Percentiles rank a stretch among this genome's conserved stretches.
Evolutionary conservation across 2,888 invertebrate species (phyloP).

Genomic region (Petrophora chlorosata): DNA sequence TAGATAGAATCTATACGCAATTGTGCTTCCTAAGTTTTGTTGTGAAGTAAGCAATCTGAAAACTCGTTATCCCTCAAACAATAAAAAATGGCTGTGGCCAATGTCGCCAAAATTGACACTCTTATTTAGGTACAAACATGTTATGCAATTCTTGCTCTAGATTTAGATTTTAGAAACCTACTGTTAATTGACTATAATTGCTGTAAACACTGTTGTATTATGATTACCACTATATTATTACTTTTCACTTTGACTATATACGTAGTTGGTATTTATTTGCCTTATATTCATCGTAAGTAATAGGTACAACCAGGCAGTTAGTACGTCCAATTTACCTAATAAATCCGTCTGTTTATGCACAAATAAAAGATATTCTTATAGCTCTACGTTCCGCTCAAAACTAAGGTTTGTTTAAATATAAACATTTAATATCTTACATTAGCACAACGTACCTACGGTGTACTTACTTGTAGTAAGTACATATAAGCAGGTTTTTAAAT

Average conservation of each 20-base stretch:
- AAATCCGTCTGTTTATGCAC: conserved; percentile 46
- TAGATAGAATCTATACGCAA: too few relatives aligned
- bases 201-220: too few relatives aligned
- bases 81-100: too few relatives aligned
- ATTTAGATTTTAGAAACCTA: not conserved
- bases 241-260: too few relatives aligned
- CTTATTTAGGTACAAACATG: too few relatives aligned
- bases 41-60: not conserved
- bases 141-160: not conserved
- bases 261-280: too few relatives aligned
- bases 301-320: conserved; percentile 1
- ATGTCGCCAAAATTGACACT: too few relatives aligned
- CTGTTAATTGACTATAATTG: conserved; percentile 3
- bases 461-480: too few relatives aligned
- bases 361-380: conserved; percentile 28
- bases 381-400: conserved; percentile 15
- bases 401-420: not conserved
- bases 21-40: not conserved
- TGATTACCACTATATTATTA: too few relatives aligned
- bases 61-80: too few relatives aligned
- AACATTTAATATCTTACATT: not conserved
- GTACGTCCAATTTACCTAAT: conserved; percentile 39
- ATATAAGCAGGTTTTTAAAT: too few relatives aligned
- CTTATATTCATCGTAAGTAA: not conserved
- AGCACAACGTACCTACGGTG: not conserved